Percentiles rank a stretch among this genome's conserved stretches.
Evolutionary conservation across 1,140 invertebrate genomes (phyloP).

Genomic region (Drosophila paulistorum): DNA sequence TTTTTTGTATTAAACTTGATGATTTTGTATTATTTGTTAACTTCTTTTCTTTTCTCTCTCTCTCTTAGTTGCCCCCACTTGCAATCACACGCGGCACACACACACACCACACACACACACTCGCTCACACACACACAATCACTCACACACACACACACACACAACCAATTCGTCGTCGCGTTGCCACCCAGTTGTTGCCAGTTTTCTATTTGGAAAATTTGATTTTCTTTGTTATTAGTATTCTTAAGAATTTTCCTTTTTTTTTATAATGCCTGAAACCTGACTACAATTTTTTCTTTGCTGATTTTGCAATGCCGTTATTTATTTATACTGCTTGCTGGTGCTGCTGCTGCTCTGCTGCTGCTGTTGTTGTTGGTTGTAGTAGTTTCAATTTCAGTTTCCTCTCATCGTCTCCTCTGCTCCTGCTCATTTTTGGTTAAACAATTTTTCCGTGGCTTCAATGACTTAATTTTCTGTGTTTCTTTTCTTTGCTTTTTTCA

Average conservation of each 20-base stretch:
- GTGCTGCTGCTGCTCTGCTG: constrained; percentile 27
- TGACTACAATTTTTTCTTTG: constrained; percentile 43
- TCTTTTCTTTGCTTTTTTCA: constrained; percentile 59
- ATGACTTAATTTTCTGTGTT: constrained; percentile 70
- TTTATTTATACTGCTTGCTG: constrained; percentile 67
- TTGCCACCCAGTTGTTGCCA: constrained; percentile 45
- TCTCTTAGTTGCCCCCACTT: constrained; percentile 37
- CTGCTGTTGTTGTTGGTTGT: constrained; percentile 43
- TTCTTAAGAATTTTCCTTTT: constrained; percentile 46
- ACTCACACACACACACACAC: constrained; percentile 43
- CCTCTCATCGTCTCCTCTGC: constrained; percentile 67
- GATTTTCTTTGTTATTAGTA: constrained; percentile 70
- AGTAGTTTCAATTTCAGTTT: constrained; percentile 32
- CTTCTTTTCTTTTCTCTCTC: constrained; percentile 37
- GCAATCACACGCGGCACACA: constrained; percentile 50
- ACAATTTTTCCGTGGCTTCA: constrained; percentile 59
- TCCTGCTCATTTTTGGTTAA: constrained; percentile 72
- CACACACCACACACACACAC: constrained; percentile 36
- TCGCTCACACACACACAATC: constrained; percentile 18
- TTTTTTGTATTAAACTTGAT: constrained; percentile 28
- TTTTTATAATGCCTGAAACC: constrained; percentile 40
- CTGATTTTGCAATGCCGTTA: constrained; percentile 47
- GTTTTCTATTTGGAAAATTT: constrained; percentile 79
- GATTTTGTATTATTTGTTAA: constrained; percentile 35
- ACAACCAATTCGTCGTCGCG: constrained; percentile 35